These are phyloP conservation scores for Recurvirostra avosetta DNA, from an alignment of 2,113 vertebrate species.

Conservation along the genomic window DNA sequence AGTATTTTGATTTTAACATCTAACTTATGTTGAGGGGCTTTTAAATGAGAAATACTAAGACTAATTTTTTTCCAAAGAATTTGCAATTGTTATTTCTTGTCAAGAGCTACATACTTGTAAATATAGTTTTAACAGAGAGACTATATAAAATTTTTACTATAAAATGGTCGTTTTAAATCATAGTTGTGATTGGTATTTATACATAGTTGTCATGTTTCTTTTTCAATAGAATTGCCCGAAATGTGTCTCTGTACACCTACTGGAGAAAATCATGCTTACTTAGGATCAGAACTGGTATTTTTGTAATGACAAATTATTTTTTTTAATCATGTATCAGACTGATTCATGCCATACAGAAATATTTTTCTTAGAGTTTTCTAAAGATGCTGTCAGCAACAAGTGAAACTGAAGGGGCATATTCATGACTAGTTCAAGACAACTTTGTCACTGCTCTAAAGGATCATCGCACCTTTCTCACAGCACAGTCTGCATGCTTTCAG, in stretches of 20 bases:
- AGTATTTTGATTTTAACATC: neutral
- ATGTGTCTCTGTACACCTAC: neutral
- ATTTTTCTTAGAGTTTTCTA: neutral
- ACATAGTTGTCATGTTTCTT: neutral
- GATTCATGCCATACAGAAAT: neutral
- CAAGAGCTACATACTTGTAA: neutral
- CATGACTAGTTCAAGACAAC: neutral
- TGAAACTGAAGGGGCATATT: neutral
- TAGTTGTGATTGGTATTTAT: neutral
- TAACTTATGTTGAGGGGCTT: neutral
- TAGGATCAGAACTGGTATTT: neutral
- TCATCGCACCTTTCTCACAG: rapidly evolving
- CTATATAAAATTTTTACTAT: neutral
- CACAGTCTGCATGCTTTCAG: neutral
- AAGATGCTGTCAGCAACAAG: neutral
- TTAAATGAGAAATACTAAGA: neutral
- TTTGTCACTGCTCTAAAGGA: neutral
- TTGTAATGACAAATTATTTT: neutral
- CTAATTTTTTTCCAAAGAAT: neutral
- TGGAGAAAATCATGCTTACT: neutral
- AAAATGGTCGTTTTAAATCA: neutral
- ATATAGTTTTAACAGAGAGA: neutral
- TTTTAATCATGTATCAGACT: neutral
- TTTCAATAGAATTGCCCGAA: neutral
- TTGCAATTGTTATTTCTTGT: neutral